Conservation (phyloP, 1,140 invertebrate species). For the Rhopalosiphum maidis region DNA sequence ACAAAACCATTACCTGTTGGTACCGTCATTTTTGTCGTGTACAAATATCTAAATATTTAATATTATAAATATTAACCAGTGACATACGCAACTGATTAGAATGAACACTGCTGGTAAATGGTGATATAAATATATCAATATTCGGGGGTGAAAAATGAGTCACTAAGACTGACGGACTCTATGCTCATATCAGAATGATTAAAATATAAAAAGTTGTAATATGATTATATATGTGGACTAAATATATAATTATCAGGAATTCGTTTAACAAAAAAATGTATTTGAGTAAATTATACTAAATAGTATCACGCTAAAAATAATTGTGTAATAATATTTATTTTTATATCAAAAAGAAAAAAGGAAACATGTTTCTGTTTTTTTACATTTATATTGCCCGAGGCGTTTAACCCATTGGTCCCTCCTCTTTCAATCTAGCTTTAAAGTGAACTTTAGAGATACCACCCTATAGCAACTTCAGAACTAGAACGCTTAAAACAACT, state of each 20-base stretch:
- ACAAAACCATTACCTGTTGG: too few species aligned
- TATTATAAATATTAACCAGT: too few species aligned
- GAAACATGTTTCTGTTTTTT: not conserved
- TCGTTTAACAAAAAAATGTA: not conserved
- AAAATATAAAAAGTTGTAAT: not conserved
- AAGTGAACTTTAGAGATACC: not conserved
- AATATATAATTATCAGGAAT: not conserved
- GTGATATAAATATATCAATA: too few species aligned
- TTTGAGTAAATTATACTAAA: not conserved
- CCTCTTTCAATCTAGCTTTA: not conserved
- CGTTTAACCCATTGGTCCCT: not conserved
- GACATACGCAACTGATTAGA: too few species aligned
- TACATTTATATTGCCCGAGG: not conserved
- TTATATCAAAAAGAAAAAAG: not conserved
- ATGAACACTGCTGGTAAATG: too few species aligned
- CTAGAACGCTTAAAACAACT: not conserved
- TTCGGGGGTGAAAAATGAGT: too few species aligned
- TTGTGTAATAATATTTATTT: not conserved
- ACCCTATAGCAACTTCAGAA: not conserved
- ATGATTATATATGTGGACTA: not conserved
- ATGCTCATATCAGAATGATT: not conserved
- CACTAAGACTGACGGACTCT: too few species aligned
- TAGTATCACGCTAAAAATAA: not conserved
- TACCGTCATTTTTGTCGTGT: too few species aligned
- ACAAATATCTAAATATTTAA: too few species aligned